Evolutionary conservation across 2,888 invertebrate species (phyloP).

Genomic region (Amiota mariae): DNA sequence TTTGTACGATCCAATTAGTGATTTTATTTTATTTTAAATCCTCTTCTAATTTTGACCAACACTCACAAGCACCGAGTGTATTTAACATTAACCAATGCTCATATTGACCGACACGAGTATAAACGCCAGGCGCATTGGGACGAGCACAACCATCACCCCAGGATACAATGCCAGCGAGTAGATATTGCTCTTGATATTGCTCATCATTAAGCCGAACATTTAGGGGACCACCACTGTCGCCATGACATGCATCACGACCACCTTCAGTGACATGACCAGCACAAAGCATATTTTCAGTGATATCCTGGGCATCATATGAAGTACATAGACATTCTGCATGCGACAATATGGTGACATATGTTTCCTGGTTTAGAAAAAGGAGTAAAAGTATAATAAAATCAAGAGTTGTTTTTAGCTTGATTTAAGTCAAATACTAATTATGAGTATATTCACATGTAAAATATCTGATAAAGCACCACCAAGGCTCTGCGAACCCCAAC

Average conservation of each 20-base stretch:
- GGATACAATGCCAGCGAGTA: conserved; percentile 56
- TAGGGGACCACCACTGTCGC: conserved; percentile 53
- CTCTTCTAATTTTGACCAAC: conserved; percentile 39
- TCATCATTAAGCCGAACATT: conserved; percentile 43
- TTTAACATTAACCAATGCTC: conserved; percentile 47
- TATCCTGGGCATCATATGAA: conserved; percentile 51
- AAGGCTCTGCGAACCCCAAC: conserved; percentile 83
- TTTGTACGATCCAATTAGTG: background rate
- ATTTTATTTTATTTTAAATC: conserved; percentile 36
- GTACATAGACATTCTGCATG: conserved; percentile 47
- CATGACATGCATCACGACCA: conserved; percentile 50
- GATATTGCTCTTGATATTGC: conserved; percentile 50
- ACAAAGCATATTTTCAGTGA: conserved; percentile 65
- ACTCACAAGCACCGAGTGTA: conserved; percentile 49
- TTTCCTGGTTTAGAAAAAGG: conserved; percentile 78
- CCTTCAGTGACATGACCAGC: conserved; percentile 51
- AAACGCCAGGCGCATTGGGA: conserved; percentile 54
- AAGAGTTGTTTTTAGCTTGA: background rate
- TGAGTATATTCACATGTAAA: conserved; percentile 77
- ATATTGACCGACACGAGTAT: conserved; percentile 55
- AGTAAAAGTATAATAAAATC: conserved; percentile 64
- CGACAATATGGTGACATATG: conserved; percentile 51
- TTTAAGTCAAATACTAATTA: background rate
- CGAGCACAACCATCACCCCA: conserved; percentile 57
- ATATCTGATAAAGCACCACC: conserved; percentile 79